These are phyloP conservation scores for Caenorhabditis sp. DNA, from an alignment of 2,888 invertebrate species.

Conservation along the genomic window DNA sequence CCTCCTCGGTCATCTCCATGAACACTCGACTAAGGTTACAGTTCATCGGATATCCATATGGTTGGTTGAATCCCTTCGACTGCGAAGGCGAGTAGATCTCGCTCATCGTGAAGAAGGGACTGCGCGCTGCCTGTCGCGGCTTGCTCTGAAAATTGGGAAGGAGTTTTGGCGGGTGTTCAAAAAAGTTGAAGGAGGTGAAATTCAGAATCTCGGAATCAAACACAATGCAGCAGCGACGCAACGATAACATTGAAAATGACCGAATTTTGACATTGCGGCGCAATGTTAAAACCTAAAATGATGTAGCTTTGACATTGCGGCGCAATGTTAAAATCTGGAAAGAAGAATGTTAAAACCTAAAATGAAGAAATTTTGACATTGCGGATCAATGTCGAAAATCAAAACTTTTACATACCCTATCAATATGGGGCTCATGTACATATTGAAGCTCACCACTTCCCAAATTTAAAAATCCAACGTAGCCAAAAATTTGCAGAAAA, in stretches of 20 bases:
- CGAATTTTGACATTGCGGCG: too few species aligned
- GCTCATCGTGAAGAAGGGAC: constrained; percentile 50
- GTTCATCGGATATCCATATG: constrained; percentile 73
- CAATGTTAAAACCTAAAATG: too few species aligned
- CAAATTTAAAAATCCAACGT: not conserved
- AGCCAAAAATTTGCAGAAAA: not conserved
- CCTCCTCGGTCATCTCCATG: constrained; percentile 76
- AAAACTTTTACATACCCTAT: not conserved
- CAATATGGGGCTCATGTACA: not conserved
- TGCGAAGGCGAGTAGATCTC: constrained; percentile 69
- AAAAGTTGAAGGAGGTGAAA: too few species aligned
- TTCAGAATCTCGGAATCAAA: too few species aligned
- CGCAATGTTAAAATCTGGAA: too few species aligned
- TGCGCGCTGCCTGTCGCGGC: not conserved
- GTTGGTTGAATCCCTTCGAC: constrained; percentile 70
- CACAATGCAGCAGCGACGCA: too few species aligned
- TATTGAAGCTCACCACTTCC: not conserved
- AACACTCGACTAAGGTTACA: constrained; percentile 72
- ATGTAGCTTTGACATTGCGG: too few species aligned
- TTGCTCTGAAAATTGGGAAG: constrained; percentile 11
- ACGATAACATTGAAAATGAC: too few species aligned
- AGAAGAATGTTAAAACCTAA: too few species aligned
- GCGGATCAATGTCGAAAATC: too few species aligned
- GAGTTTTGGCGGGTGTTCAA: not conserved
- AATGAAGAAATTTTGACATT: too few species aligned